Evolutionary conservation across 2,113 vertebrate genomes (phyloP), one percentile per base, ranked within the genome.

Genomic region (Psammodynastes pulverulentus): DNA sequence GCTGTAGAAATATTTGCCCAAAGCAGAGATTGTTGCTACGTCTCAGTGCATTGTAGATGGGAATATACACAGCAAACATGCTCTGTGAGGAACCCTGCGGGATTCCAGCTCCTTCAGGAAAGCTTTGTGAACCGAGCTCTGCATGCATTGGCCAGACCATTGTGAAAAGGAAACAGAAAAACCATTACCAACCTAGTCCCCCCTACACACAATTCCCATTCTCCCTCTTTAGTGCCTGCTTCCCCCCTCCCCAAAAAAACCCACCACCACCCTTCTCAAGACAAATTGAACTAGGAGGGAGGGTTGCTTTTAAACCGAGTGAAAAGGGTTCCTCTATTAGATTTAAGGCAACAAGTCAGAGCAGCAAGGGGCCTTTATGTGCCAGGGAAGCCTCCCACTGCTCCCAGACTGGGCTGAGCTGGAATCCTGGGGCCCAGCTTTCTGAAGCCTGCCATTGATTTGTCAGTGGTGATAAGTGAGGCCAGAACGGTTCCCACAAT

Each of bases 381-480:
- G 54, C 91, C 94, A 93, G 94, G 94, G 95, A 96, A 96, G 95
- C 96, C 96, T 96, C 97, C 97, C 97, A 97, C 97, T 97, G 97
- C 91, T 96, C 93, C 96, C 94, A 94, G 95, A 94, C 96, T 90
- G 93, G 91, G 95, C 95, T 1, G 88, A 96, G 95, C 91, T 19
- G 95, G 96, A 95, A 96, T 97, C 97, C 96, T 97, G 95, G 96
- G 96, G 96, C 95, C 96, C 94, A 94, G 95, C 90, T 97, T 98
- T 97, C 97, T 98, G 97, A 97, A 96, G 97, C 94, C 94, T 95
- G 93, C 97, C 96, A 97, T 98, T 97, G 97, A 97, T 97, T 97
- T 97, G 97, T 97, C 97, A 97, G 95, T 93, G 95, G 95, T 98
- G 97, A 97, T 97, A 97, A 97, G 97, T 97, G 97, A 97, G 96